Evolutionary conservation across 2,888 invertebrate genomes (phyloP), one percentile per base, ranked within the genome.

Genomic region (Drosophila dives): DNA sequence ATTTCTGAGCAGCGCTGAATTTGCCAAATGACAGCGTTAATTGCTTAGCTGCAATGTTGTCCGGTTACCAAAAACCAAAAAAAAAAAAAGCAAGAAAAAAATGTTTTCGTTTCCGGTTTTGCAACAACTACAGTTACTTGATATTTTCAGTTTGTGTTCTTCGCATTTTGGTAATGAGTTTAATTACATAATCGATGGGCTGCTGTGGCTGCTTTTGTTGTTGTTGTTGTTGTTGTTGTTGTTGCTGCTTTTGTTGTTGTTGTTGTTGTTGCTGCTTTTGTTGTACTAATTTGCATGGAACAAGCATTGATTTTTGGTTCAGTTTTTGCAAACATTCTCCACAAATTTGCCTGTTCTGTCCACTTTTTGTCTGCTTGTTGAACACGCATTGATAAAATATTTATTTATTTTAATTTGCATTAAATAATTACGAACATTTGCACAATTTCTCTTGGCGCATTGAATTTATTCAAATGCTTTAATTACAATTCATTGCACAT

Each of bases 101-200:
- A 42, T 11, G 33, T 56, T 62, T 64, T 55, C 20, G 60, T 62
- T 64, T 55, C 20, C 40, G 45, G 50, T 34, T 72, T 67, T 53
- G 50, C 32, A 70, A 51, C 55, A 64, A 56, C 42, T 48, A 23
- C 55, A 50, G 29, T 61, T 17, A 36, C 49, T 55, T 68, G 54
- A 50, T 62, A 38, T 34, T 55, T n/a, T 33, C 20, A 17, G 20
- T 26, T 68, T 70, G 63, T 54, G 59, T 61, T 69, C 45, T 76
- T 67, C 58, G 59, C 6, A 63, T 64, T 77, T 53, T 54, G 29
- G 63, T 83, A 79, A 83, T 83, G 72, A 79, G 79, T 73, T 72
- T 40, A 74, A 77, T 84, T 83, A 79, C 85, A 83, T 75, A 77
- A 72, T 64, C 71, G 63, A 54, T 20, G 45, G 20, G 45, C 8